Conservation (phyloP, 2,113 vertebrate species). For the Parus major region DNA sequence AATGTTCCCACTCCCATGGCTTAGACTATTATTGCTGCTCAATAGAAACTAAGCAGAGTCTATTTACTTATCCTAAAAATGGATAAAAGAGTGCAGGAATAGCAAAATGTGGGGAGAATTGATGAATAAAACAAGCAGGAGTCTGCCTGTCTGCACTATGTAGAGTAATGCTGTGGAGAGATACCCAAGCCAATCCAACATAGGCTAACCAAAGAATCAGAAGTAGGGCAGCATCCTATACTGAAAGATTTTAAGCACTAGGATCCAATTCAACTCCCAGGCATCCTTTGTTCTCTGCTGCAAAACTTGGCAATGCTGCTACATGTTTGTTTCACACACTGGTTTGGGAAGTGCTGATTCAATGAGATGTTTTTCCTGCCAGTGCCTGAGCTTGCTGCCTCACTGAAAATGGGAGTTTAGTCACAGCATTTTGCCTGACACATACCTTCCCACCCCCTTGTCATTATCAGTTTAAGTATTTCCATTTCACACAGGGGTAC, state of each 20-base stretch:
- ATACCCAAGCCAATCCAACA: background rate
- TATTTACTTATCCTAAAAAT: conserved; percentile 44
- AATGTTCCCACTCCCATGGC: conserved; percentile 19
- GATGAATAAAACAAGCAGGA: conserved; percentile 25
- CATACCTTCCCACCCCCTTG: conserved; percentile 7
- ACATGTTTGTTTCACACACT: conserved; percentile 45
- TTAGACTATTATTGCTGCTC: background rate
- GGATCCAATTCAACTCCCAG: conserved; percentile 22
- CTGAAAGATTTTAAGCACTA: background rate
- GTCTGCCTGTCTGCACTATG: conserved; percentile 28
- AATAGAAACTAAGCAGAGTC: background rate
- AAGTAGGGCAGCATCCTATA: conserved; percentile 47
- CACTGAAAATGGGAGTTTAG: conserved; percentile 22
- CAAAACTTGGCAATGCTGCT: conserved; percentile 49
- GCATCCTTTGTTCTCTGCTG: conserved; percentile 34
- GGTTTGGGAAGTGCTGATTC: conserved; percentile 64
- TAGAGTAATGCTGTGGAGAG: background rate
- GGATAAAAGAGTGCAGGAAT: background rate
- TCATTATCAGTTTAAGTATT: conserved; percentile 39
- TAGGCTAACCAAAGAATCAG: conserved; percentile 18
- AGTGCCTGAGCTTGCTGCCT: conserved; percentile 46
- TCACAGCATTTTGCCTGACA: conserved; percentile 42
- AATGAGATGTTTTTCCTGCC: conserved; percentile 30
- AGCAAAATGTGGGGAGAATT: background rate
- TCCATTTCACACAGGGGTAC: background rate